These are phyloP conservation scores for Neopelma chrysocephalum DNA, from an alignment of 2,797 vertebrate species.

Conservation along the genomic window DNA sequence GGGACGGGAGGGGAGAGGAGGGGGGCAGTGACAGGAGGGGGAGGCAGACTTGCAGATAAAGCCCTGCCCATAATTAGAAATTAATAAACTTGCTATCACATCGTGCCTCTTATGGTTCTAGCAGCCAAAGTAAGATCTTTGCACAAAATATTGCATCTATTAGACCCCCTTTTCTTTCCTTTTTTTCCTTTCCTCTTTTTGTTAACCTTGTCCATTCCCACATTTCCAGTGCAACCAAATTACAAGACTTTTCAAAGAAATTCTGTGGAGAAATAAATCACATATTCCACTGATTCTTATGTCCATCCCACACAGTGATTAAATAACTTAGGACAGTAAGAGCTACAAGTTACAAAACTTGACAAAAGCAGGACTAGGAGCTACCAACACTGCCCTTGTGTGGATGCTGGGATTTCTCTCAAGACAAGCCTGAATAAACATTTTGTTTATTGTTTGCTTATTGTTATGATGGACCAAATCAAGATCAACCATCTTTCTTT, in stretches of 20 bases:
- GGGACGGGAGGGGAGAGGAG: not conserved
- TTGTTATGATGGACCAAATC: not conserved
- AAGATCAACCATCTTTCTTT: not conserved
- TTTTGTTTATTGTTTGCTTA: not conserved
- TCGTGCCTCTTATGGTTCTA: not conserved
- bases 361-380: not conserved
- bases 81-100: slow-evolving; percentile 38
- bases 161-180: not conserved
- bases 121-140: not conserved
- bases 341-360: not conserved
- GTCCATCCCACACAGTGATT: not conserved
- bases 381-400: not conserved
- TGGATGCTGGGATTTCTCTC: not conserved
- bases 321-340: not conserved
- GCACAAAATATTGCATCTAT: not conserved
- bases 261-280: not conserved
- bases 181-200: not conserved
- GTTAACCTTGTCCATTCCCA: not conserved
- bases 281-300: not conserved
- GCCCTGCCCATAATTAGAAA: slow-evolving; percentile 27
- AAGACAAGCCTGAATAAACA: not conserved
- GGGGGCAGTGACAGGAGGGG: not conserved
- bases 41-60: slow-evolving; percentile 42
- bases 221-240: not conserved
- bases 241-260: not conserved